These are phyloP conservation scores for Pachydiplax longipennis DNA, from an alignment of 2,888 invertebrate genomes.

Conservation along the genomic window DNA sequence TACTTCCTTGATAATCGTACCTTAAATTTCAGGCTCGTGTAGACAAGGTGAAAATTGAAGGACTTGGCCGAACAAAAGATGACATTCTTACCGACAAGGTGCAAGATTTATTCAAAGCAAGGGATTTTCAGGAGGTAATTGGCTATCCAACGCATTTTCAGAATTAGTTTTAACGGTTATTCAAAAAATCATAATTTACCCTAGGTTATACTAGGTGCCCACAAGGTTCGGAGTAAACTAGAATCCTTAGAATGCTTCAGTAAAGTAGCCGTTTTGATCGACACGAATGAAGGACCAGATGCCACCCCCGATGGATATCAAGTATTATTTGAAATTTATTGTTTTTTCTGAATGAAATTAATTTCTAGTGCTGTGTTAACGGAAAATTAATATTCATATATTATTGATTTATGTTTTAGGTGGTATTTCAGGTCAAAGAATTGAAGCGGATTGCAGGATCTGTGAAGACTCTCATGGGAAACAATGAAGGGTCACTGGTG, in stretches of 20 bases:
- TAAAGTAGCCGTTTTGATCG: slow-evolving; percentile 84
- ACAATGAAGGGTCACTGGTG: slow-evolving; percentile 88
- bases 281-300: slow-evolving; percentile 80
- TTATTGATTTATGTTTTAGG: slow-evolving; percentile 61
- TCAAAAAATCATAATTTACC: neutral
- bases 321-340: slow-evolving; percentile 59
- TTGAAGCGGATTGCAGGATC: slow-evolving; percentile 82
- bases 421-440: slow-evolving; percentile 88
- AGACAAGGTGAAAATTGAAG: slow-evolving; percentile 85
- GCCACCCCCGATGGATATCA: slow-evolving; percentile 83
- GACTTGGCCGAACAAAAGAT: slow-evolving; percentile 85
- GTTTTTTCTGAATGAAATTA: neutral
- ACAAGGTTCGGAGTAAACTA: slow-evolving; percentile 75
- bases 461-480: slow-evolving; percentile 85
- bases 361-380: neutral
- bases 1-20: neutral
- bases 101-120: slow-evolving; percentile 81
- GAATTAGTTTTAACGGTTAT: slow-evolving; percentile 9
- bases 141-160: slow-evolving; percentile 55
- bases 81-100: slow-evolving; percentile 84
- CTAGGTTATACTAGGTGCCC: slow-evolving; percentile 58
- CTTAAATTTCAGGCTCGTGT: slow-evolving; percentile 73
- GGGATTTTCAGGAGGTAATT: slow-evolving; percentile 86
- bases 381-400: too few species aligned
- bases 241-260: slow-evolving; percentile 89